Evolutionary conservation across 2,888 invertebrate genomes (phyloP), one percentile per base, ranked within the genome.

Genomic region (Deroplatys truncata): DNA sequence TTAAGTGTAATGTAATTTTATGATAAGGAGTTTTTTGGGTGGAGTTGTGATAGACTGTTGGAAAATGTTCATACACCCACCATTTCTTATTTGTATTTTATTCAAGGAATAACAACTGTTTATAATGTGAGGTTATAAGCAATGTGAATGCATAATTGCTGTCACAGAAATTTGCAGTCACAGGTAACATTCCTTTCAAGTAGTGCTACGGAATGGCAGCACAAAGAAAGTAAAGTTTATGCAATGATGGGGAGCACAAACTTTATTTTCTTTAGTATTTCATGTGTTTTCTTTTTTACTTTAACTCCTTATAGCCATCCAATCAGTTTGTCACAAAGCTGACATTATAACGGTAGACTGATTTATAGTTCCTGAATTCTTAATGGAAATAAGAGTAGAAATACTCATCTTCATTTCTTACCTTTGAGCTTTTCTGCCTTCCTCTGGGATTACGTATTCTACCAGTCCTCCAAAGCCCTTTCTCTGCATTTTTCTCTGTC

Each of bases 311-410:
- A 72, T 72, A 72, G 56, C 56, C 56, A 72, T 20, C 56, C 56
- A 72, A 72, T 72, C 16, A 85, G 84, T n/a, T 85, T 85, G 84
- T 31, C 84, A 72, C 20, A 72, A 72, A 72, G 25, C 25, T 85
- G 25, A 85, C 31, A 85, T 31, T 10, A 85, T 28, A 56, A 43
- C 25, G 49, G 49, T 85, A 43, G 43, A 85, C 85, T 85, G 85
- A 85, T 85, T 85, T 49, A 85, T 85, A 85, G 85, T 85, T 85
- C 85, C 85, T 85, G 85, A 85, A 43, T 5, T 72, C 56, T 20
- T 20, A 72, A 72, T 72, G 56, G 20, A 72, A 16, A 72, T 72
- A 72, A 72, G 56, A 72, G 56, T 72, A 72, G 56, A 72, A 72
- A 72, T 72, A 72, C 56, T 72, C 56, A 72, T 72, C 56, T 20